These are phyloP conservation scores for Pterois miles DNA, from an alignment of 2,797 vertebrate genomes.

Conservation along the genomic window DNA sequence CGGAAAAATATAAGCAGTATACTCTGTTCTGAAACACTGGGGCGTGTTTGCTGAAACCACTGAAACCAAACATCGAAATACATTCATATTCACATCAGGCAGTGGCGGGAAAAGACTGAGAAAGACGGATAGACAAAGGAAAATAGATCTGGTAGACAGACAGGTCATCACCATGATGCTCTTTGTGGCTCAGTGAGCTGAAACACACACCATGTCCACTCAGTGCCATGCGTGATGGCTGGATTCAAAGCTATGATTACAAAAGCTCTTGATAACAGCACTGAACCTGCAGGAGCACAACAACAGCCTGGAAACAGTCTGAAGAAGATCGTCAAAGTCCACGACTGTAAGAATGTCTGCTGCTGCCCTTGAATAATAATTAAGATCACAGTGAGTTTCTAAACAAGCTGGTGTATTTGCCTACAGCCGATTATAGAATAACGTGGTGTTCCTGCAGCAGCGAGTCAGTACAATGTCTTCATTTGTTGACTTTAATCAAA, in stretches of 20 bases:
- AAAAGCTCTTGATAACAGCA: background rate
- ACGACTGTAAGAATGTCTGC: background rate
- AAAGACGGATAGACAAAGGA: no score
- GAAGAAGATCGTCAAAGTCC: slow-evolving; percentile 18
- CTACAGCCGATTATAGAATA: slow-evolving; percentile 25
- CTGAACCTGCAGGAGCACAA: slow-evolving; percentile 6
- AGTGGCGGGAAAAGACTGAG: no score
- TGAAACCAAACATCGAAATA: no score
- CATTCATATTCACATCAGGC: no score
- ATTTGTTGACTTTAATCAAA: slow-evolving; percentile 69
- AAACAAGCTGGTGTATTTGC: slow-evolving; percentile 33
- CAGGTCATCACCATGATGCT: background rate
- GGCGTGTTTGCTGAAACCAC: no score
- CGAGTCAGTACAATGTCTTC: slow-evolving; percentile 48
- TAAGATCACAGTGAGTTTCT: slow-evolving; percentile 28
- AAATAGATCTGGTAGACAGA: background rate
- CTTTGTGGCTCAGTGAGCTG: slow-evolving; percentile 1
- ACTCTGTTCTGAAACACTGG: no score
- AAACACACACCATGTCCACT: slow-evolving; percentile 2
- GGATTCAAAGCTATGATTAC: slow-evolving; percentile 11
- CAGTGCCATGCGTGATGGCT: background rate
- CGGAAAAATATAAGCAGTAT: no score
- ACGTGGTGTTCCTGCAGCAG: slow-evolving; percentile 43
- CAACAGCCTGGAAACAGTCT: slow-evolving; percentile 9
- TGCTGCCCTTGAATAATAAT: slow-evolving; percentile 42